Conservation (phyloP, 2,888 invertebrate genomes). For the Amblyteles armatorius region DNA sequence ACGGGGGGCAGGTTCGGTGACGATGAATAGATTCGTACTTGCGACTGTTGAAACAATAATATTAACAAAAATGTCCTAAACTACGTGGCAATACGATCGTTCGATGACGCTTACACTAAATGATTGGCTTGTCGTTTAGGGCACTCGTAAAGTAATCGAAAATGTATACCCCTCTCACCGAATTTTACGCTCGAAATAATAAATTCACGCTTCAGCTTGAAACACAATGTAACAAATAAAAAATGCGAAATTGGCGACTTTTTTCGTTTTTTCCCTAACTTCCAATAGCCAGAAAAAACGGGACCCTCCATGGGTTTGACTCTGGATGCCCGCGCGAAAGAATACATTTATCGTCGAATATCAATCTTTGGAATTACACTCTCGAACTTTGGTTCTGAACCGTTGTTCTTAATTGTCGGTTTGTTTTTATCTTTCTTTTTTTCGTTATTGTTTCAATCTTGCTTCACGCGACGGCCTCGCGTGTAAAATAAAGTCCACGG, state of each 20-base stretch:
- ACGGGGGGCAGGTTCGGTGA: slow-evolving; percentile 64
- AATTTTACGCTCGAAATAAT: slow-evolving; percentile 33
- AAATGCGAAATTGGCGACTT: slow-evolving; percentile 25
- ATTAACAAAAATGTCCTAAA: slow-evolving; percentile 36
- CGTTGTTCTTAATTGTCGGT: slow-evolving; percentile 52
- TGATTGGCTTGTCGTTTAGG: slow-evolving; percentile 68
- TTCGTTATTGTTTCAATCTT: slow-evolving; percentile 64
- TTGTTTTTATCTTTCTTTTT: slow-evolving; percentile 32
- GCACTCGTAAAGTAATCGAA: slow-evolving; percentile 81
- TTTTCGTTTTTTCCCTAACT: slow-evolving; percentile 18
- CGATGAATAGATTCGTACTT: slow-evolving; percentile 80
- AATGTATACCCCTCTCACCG: slow-evolving; percentile 46
- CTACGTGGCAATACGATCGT: slow-evolving; percentile 51
- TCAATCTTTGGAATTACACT: slow-evolving; percentile 55
- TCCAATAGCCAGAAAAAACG: slow-evolving; percentile 7
- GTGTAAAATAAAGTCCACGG: slow-evolving; percentile 39
- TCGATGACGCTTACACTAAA: slow-evolving; percentile 57
- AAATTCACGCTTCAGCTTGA: slow-evolving; percentile 38
- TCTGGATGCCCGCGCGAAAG: slow-evolving; percentile 1
- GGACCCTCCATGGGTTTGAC: slow-evolving; percentile 2
- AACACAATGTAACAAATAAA: slow-evolving; percentile 30
- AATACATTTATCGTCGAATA: slow-evolving; percentile 30
- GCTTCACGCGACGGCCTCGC: slow-evolving; percentile 53
- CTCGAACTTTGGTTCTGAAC: slow-evolving; percentile 58
- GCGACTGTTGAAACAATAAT: slow-evolving; percentile 61